Conservation (phyloP, 1,140 invertebrate genomes). For the Oedothorax gibbosus region DNA sequence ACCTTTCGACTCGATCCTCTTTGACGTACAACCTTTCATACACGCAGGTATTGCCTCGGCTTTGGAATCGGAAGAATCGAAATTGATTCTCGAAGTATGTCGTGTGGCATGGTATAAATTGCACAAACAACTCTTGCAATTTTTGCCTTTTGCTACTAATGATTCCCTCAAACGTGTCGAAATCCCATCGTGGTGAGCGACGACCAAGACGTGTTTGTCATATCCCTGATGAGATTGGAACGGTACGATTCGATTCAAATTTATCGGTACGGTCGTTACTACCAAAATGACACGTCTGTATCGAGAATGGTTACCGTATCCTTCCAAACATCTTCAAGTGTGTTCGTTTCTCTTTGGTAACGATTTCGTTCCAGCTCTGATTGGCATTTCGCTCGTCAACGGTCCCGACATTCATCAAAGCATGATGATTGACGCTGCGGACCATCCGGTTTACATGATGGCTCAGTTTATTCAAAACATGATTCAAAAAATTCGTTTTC, state of each 20-base stretch:
- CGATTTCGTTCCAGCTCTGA: neutral
- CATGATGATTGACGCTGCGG: neutral
- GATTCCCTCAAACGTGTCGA: neutral
- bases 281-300: neutral
- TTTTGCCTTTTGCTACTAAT: neutral
- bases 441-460: neutral
- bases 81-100: conserved; percentile 3
- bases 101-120: neutral
- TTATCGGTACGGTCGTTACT: neutral
- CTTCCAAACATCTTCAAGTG: neutral
- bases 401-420: neutral
- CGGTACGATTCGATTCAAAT: conserved; percentile 25
- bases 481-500: neutral
- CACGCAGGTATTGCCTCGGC: neutral
- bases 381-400: neutral
- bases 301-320: neutral
- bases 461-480: neutral
- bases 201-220: conserved; percentile 28
- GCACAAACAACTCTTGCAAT: neutral
- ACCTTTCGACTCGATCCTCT: conserved; percentile 2
- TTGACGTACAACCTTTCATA: conserved; percentile 1
- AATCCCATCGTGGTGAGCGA: neutral
- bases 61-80: neutral
- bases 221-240: neutral
- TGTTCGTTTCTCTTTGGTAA: conserved; percentile 14